Conservation (phyloP, 2,797 vertebrate genomes). For the Lithobates pipiens region DNA sequence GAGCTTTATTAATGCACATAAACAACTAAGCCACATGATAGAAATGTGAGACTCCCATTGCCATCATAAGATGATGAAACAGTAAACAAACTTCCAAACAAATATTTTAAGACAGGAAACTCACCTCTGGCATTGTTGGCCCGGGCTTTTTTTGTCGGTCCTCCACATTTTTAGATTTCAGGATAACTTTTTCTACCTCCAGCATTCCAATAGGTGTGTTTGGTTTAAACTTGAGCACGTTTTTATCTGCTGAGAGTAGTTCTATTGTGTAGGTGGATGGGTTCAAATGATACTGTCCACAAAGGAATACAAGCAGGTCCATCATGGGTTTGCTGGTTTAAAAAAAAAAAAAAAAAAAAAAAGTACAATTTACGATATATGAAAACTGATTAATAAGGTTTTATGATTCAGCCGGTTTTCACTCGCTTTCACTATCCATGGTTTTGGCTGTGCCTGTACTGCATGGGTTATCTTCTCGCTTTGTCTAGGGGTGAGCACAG, state of each 20-base stretch:
- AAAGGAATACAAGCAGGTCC: conserved; percentile 93
- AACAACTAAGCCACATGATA: not conserved
- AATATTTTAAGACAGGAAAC: conserved; percentile 24
- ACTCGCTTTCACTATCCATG: no score
- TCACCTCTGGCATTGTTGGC: conserved; percentile 93
- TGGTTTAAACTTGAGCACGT: conserved; percentile 91
- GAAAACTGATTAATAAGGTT: not conserved
- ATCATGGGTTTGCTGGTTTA: conserved; percentile 93
- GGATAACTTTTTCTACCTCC: conserved; percentile 88
- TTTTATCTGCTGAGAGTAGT: conserved; percentile 86
- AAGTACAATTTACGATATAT: not conserved
- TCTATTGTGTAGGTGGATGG: conserved; percentile 93
- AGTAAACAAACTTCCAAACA: not conserved
- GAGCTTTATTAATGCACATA: not conserved
- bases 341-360: conserved; percentile 56
- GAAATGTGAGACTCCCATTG: not conserved
- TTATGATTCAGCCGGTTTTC: no score
- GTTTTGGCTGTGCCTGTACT: no score
- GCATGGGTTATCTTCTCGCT: no score
- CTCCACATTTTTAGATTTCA: conserved; percentile 88
- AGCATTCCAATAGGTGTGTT: conserved; percentile 90
- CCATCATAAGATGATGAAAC: no score
- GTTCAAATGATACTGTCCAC: conserved; percentile 93
- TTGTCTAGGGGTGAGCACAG: no score
- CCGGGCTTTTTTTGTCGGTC: conserved; percentile 85